phyloP scores from a whole-genome alignment of 2,797 vertebrate species.

The Philypnodon macrostomus region DNA sequence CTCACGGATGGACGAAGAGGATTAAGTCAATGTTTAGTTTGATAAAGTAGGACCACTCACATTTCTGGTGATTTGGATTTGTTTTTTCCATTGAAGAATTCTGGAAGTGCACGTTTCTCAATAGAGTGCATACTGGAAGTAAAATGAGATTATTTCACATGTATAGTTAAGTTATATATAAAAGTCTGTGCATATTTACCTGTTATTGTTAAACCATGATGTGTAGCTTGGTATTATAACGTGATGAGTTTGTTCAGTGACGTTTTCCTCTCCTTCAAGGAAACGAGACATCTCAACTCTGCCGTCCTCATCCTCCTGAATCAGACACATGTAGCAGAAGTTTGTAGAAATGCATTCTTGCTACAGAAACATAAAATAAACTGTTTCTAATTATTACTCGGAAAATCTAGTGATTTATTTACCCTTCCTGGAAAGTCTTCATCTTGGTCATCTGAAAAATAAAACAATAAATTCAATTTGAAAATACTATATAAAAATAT shows the following conservation, averaged over 20 bases:
- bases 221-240: constrained; percentile 96
- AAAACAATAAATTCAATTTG: background rate
- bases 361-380: background rate
- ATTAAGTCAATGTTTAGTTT: background rate
- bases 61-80: constrained; percentile 98
- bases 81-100: constrained; percentile 97
- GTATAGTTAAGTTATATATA: background rate
- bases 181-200: constrained; percentile 67
- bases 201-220: constrained; percentile 97
- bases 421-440: constrained; percentile 94
- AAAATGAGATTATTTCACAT: background rate
- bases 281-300: constrained; percentile 84
- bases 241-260: constrained; percentile 95
- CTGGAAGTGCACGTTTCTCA: constrained; percentile 90
- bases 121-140: constrained; percentile 87
- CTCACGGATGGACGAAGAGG: too few relatives aligned
- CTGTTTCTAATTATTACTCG: background rate
- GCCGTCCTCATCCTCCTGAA: constrained; percentile 90
- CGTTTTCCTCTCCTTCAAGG: constrained; percentile 87
- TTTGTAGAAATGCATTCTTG: background rate
- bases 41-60: constrained; percentile 74
- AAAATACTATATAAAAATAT: background rate
- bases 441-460: constrained; percentile 89
- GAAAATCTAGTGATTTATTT: constrained; percentile 39
- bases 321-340: constrained; percentile 11